Evolutionary conservation across 2,888 invertebrate species (phyloP).

Genomic region (Gnatocerus cornutus): DNA sequence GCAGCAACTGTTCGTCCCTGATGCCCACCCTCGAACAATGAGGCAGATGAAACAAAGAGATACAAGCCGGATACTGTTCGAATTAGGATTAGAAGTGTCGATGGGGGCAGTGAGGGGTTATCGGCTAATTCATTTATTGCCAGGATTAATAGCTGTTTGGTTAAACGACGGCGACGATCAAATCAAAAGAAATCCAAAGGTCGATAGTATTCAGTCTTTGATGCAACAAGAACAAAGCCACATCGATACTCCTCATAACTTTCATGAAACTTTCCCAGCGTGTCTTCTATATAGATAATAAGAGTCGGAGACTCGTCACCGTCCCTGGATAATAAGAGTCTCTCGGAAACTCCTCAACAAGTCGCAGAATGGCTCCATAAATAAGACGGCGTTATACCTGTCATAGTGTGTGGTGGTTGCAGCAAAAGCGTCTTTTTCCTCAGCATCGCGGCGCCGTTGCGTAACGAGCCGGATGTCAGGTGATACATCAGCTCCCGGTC

Average conservation of each 20-base stretch:
- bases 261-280: slow-evolving; percentile 1
- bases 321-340: slow-evolving; percentile 41
- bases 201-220: not conserved
- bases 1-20: slow-evolving; percentile 31
- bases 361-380: slow-evolving; percentile 44
- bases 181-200: no score
- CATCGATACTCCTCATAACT: not conserved
- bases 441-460: slow-evolving; percentile 35
- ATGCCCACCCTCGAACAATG: slow-evolving; percentile 23
- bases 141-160: no score
- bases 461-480: slow-evolving; percentile 48
- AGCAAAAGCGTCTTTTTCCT: slow-evolving; percentile 32
- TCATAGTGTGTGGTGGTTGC: slow-evolving; percentile 28
- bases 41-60: slow-evolving; percentile 42
- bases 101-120: slow-evolving; percentile 10
- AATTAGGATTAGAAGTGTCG: slow-evolving; percentile 28
- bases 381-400: slow-evolving; percentile 42
- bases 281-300: slow-evolving; percentile 16
- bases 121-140: not conserved
- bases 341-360: slow-evolving; percentile 45
- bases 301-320: slow-evolving; percentile 2
- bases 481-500: slow-evolving; percentile 51
- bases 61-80: slow-evolving; percentile 28
- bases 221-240: not conserved
- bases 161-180: no score